These are phyloP conservation scores for Poecilus cupreus DNA, from an alignment of 2,888 invertebrate genomes.

Conservation along the genomic window DNA sequence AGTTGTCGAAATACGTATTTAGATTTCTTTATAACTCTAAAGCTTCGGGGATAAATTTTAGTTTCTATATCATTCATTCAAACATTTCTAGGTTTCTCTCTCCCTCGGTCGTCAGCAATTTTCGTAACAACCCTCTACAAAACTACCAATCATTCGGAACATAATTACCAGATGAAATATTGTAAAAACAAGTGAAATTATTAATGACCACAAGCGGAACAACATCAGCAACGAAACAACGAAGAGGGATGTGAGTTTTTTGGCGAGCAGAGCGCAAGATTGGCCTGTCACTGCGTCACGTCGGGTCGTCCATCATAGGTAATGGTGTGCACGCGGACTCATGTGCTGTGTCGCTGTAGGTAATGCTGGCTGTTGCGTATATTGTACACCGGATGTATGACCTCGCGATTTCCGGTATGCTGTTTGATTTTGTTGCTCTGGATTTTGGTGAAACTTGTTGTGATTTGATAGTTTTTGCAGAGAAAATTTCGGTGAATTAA, in stretches of 20 bases:
- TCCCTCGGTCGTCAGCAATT: neutral
- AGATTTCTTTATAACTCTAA: too few species aligned
- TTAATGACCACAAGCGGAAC: neutral
- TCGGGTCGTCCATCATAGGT: slow-evolving; percentile 46
- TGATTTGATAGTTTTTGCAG: too few species aligned
- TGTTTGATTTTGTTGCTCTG: too few species aligned
- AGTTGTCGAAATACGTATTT: too few species aligned
- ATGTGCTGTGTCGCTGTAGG: slow-evolving; percentile 11
- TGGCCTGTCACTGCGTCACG: slow-evolving; percentile 14
- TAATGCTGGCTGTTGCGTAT: neutral
- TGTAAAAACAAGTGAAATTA: neutral
- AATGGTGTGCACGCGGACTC: slow-evolving; percentile 37
- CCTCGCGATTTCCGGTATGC: slow-evolving; percentile 37
- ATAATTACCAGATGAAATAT: too few species aligned
- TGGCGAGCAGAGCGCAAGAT: neutral
- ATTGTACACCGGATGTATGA: slow-evolving; percentile 31
- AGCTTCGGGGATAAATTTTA: too few species aligned
- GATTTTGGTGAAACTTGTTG: too few species aligned
- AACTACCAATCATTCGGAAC: too few species aligned
- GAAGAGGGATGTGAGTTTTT: slow-evolving; percentile 18
- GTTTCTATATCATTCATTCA: too few species aligned
- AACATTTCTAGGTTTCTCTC: too few species aligned
- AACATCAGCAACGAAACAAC: neutral
- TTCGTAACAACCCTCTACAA: too few species aligned
- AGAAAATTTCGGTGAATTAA: too few species aligned